Evolutionary conservation across 2,888 invertebrate species (phyloP).

Genomic region (Scrobipalpa atriplicella): DNA sequence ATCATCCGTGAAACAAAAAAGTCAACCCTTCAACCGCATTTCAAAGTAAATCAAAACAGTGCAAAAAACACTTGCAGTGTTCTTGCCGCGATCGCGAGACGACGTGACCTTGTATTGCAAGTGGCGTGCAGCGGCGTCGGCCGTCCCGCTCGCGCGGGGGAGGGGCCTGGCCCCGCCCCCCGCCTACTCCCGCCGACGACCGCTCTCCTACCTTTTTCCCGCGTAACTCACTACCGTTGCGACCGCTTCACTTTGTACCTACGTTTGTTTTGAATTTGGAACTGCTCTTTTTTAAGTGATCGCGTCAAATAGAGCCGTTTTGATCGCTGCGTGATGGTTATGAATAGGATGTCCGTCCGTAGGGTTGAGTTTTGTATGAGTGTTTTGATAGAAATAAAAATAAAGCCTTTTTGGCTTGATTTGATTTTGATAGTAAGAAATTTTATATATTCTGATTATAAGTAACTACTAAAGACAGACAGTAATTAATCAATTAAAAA

Average conservation of each 20-base stretch:
- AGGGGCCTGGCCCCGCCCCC: slow-evolving; percentile 65
- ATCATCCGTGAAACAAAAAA: background rate
- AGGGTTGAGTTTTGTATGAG: background rate
- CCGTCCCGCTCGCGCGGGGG: slow-evolving; percentile 61
- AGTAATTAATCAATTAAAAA: too few species aligned
- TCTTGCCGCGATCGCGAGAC: slow-evolving; percentile 22
- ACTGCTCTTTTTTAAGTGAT: slow-evolving; percentile 22
- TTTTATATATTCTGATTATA: background rate
- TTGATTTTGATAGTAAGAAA: background rate
- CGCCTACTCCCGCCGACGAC: slow-evolving; percentile 61
- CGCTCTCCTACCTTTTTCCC: slow-evolving; percentile 65
- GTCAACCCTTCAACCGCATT: background rate
- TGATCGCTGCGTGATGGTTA: background rate
- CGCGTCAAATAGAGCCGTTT: slow-evolving; percentile 2
- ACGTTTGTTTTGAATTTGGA: slow-evolving; percentile 36
- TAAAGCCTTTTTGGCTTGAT: background rate
- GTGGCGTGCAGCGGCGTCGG: slow-evolving; percentile 56
- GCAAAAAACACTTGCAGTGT: slow-evolving; percentile 40
- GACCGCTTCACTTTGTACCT: slow-evolving; percentile 46
- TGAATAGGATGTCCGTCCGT: background rate
- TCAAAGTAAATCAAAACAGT: slow-evolving; percentile 51
- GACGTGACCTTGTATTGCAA: slow-evolving; percentile 21
- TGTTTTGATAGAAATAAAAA: background rate
- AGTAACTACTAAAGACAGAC: too few species aligned
- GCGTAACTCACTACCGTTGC: slow-evolving; percentile 64